Base-by-base conservation (phyloP, 2,113 vertebrate genomes). In the Channa maculata region DNA sequence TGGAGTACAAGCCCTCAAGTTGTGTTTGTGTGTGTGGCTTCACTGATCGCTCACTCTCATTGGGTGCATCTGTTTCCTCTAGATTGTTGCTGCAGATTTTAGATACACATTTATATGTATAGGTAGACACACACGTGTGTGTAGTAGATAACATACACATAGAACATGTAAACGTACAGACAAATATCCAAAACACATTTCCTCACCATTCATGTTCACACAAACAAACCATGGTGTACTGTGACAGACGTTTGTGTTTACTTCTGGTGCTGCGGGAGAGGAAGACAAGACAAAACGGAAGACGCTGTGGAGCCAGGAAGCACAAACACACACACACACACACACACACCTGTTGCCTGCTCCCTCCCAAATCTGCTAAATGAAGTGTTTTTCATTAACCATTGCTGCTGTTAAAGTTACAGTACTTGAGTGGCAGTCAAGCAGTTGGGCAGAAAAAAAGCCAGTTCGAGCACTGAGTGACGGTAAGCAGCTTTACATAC, bases 361-460 rank as follows among this genome's bases (percentile, higher is more conserved):
- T 60, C 71, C 69, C 71, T 79, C 71, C 72, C 66, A 85, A 65
- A 84, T 49, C 74, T 75, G 63, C 69, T 80, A 82, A 87, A 89
- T 71, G 79, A 77, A 39, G 43, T 69, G 82, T 81, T 79, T 82
- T 82, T 86, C 85, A 92, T 90, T 86, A 87, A 91, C 92, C 79
- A 84, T 49, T 12, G 49, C 50, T 71, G 65, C 76, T 86, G 55
- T 74, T 72, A 75, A 83, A 75, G 76, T 86, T 82, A 86, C 24
- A 24, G 24, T 24, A 24, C 80, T 59, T 83, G 79, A 83, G 84
- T 33, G n/a, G 66, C 72, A 72, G 67, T 66, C 41, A 57, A 75
- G 51, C 52, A 76, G 59, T 65, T 55, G 33, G 45, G 53, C 44
- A 55, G 11, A 9, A 63, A 83, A 38, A 72, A 68, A 45, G 5